These are phyloP conservation scores for Sphaeramia orbicularis DNA, from an alignment of 2,797 vertebrate genomes.

Conservation along the genomic window DNA sequence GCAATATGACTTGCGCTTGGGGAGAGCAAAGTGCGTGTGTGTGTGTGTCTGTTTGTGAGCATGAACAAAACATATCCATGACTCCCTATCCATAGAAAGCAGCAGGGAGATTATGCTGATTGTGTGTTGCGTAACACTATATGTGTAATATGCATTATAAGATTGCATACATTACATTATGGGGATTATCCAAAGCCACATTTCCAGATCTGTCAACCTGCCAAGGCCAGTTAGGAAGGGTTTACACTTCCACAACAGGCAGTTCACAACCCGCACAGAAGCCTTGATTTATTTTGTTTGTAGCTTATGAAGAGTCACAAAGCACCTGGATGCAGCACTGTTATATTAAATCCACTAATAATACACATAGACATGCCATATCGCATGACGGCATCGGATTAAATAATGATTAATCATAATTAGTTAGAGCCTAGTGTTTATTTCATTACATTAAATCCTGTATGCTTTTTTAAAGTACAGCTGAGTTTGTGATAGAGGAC, in stretches of 20 bases:
- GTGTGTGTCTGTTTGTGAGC: slow-evolving; percentile 17
- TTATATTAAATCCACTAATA: neutral
- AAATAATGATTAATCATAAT: neutral
- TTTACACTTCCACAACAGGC: slow-evolving; percentile 17
- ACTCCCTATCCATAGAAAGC: slow-evolving; percentile 41
- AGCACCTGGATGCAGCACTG: slow-evolving; percentile 20
- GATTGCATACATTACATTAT: slow-evolving; percentile 71
- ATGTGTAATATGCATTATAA: slow-evolving; percentile 66
- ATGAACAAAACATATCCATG: slow-evolving; percentile 44
- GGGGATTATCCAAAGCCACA: slow-evolving; percentile 58
- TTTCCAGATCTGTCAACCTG: slow-evolving; percentile 27
- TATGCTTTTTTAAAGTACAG: neutral
- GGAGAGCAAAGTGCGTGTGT: slow-evolving; percentile 27
- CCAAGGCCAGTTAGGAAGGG: slow-evolving; percentile 45
- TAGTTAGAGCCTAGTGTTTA: neutral
- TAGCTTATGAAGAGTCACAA: slow-evolving; percentile 15
- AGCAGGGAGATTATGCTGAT: slow-evolving; percentile 54
- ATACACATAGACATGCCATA: neutral
- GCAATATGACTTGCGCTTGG: slow-evolving; percentile 57
- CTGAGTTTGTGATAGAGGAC: neutral
- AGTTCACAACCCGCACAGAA: slow-evolving; percentile 3
- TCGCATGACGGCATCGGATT: neutral
- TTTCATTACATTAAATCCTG: slow-evolving; percentile 1
- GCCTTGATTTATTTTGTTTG: slow-evolving; percentile 3
- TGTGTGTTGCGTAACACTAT: slow-evolving; percentile 63